Base-by-base conservation (phyloP, 2,113 vertebrate genomes). In the Gopherus flavomarginatus region DNA sequence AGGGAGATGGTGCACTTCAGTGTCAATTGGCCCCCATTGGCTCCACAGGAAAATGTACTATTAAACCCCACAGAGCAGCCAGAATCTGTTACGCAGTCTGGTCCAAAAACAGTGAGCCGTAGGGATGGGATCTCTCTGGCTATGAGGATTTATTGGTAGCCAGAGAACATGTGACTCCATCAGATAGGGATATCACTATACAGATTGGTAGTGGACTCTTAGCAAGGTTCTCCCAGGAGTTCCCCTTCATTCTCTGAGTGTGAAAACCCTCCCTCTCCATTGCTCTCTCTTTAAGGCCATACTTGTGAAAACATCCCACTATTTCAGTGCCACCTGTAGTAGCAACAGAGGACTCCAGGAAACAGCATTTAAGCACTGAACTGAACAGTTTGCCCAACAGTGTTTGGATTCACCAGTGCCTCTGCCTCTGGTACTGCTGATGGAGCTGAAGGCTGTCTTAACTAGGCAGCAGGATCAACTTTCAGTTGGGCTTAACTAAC, bases 401-500 rank as follows among this genome's bases (percentile, higher is more conserved):
- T 87, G 53, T 19, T 59, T 42, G 42, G 72, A 13, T 38, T 38
- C 38, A 26, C 22, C 22, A 12, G 21, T 77, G 42, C 24, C 38
- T 11, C 8, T 22, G n/a, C 22, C 38, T 11, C 21, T 12, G 24
- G 4, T 44, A 44, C 3, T 5, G 17, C 65, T 42, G 42, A 44
- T 12, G 56, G 26, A 89, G 81, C 17, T 83, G 59, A 79, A 85
- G 77, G 29, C 83, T 94, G 38, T 47, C 47, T 92, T 6, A 57
- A 59, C 52, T 50, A 69, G 47, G 31, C 77, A 82, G 84, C 59
- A 78, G 5, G 13, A 57, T 82, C 57, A 17, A 69, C 83, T 94
- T 94, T 88, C 81, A 77, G 54, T 90, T 29, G 38, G 13, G 52
- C 83, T 96, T 91, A 81, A 82, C 81, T 91, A 92, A 84, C 19